Percentiles rank a stretch among this genome's conserved stretches.
Evolutionary conservation across 2,888 invertebrate species (phyloP).

Genomic region (Papilio demoleus): DNA sequence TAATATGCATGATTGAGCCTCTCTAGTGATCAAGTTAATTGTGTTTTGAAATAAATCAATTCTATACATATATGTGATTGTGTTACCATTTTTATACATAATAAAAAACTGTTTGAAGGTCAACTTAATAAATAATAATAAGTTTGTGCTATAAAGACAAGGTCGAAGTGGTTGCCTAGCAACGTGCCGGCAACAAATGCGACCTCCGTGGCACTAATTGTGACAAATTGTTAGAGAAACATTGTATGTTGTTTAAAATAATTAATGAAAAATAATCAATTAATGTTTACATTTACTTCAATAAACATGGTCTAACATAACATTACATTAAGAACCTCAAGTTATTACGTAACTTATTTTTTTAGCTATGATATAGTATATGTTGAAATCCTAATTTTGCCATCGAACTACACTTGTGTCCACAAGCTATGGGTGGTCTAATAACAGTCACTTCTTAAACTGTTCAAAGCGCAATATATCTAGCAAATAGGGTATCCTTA

Average conservation of each 20-base stretch:
- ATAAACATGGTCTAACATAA: background rate
- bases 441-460: no score
- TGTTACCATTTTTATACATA: background rate
- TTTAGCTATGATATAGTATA: no score
- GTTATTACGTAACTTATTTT: background rate
- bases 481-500: no score
- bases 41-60: no score
- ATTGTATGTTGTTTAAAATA: background rate
- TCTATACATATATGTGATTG: background rate
- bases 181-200: slow-evolving; percentile 8
- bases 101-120: slow-evolving; percentile 14
- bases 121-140: slow-evolving; percentile 6
- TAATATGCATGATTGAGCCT: no score
- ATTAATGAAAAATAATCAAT: background rate
- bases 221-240: slow-evolving; percentile 7
- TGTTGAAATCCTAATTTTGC: no score
- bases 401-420: no score
- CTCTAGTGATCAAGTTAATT: no score
- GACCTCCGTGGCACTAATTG: background rate
- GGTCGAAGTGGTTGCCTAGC: slow-evolving; percentile 18
- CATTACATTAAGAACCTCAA: background rate
- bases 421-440: no score
- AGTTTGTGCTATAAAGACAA: slow-evolving; percentile 1
- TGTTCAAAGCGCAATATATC: no score
- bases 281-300: background rate